These are phyloP conservation scores for Castor canadensis DNA, from an alignment of 2,113 vertebrate species.

Conservation along the genomic window DNA sequence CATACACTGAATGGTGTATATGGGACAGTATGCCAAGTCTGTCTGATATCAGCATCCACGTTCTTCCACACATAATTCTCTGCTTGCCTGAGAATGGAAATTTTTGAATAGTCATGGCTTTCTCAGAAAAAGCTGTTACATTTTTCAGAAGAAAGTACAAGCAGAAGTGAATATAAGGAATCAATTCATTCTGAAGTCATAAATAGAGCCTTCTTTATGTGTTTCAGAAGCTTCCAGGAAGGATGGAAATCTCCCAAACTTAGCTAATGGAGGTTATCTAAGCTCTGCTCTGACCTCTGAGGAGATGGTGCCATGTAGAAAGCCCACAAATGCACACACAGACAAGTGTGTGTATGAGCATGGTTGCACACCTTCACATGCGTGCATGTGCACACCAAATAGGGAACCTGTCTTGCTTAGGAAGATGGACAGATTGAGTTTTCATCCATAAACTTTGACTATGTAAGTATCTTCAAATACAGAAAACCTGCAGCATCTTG, in stretches of 20 bases:
- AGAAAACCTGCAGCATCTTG: not conserved
- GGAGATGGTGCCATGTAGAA: not conserved
- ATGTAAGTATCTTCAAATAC: not conserved
- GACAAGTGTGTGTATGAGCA: not conserved
- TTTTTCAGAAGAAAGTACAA: not conserved
- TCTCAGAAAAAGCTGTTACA: not conserved
- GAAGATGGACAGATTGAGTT: not conserved
- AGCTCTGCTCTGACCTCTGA: not conserved
- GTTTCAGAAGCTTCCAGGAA: not conserved
- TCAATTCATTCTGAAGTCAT: not conserved
- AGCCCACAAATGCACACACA: not conserved
- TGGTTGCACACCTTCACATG: not conserved
- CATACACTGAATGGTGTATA: not conserved
- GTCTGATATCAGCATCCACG: not conserved
- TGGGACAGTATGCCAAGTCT: not conserved
- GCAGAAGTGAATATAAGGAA: not conserved
- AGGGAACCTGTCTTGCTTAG: not conserved
- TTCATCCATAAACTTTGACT: not conserved
- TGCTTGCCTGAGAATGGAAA: not conserved
- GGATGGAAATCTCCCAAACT: not conserved
- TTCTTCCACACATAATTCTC: not conserved
- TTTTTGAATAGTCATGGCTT: not conserved
- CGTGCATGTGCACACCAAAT: no score
- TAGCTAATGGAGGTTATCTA: not conserved
- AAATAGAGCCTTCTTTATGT: not conserved